Conservation (phyloP, 2,888 invertebrate genomes). For the Lithosia quadra region DNA sequence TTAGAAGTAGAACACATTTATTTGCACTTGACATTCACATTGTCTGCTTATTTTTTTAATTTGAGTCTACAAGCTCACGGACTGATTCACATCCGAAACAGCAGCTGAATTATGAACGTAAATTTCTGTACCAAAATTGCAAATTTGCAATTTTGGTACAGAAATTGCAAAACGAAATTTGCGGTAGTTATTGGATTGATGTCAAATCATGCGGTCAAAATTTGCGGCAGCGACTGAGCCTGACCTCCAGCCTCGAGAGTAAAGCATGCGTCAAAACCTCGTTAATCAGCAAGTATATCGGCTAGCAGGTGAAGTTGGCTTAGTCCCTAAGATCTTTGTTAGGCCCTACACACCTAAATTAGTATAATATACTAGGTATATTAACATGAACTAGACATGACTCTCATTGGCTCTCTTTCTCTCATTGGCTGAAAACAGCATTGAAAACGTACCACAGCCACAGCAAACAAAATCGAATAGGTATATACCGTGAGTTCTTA, state of each 20-base stretch:
- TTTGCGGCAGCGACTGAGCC: too few relatives aligned
- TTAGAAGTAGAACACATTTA: slow-evolving; percentile 25
- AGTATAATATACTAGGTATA: too few relatives aligned
- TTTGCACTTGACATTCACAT: slow-evolving; percentile 30
- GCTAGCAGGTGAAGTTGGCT: too few relatives aligned
- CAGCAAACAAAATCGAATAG: not conserved
- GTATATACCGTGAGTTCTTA: not conserved
- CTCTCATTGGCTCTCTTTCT: not conserved
- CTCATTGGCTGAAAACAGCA: not conserved
- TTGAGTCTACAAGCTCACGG: slow-evolving; percentile 20
- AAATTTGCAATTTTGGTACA: too few relatives aligned
- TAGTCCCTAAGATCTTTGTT: too few relatives aligned
- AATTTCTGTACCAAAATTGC: not conserved
- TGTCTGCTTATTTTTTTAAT: slow-evolving; percentile 40
- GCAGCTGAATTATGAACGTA: not conserved
- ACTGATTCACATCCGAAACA: slow-evolving; percentile 7
- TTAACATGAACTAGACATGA: not conserved
- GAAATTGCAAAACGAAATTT: not conserved
- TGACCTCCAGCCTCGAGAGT: too few relatives aligned
- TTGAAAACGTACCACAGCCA: not conserved
- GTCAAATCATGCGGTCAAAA: too few relatives aligned
- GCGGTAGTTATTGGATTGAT: not conserved
- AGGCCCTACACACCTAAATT: too few relatives aligned
- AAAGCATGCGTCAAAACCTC: too few relatives aligned
- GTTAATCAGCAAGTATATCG: too few relatives aligned